phyloP scores from a whole-genome alignment of 2,113 vertebrate genomes.

The Antigone vipio region DNA sequence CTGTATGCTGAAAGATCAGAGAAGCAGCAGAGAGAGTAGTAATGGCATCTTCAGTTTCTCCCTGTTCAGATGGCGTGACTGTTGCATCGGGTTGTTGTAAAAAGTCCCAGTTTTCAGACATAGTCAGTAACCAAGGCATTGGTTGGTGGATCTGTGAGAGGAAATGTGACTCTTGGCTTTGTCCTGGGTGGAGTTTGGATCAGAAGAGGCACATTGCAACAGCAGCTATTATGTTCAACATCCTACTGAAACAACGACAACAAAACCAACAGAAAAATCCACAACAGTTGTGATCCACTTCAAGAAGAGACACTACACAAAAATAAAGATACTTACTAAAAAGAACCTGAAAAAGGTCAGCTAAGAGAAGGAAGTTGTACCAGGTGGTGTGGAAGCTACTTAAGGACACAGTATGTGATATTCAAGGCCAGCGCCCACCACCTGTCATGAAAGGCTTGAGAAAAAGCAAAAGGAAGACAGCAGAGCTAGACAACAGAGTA shows the following conservation, averaged over 20 bases:
- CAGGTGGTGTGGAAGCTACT: constrained; percentile 3
- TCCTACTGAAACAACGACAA: neutral
- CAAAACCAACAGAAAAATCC: neutral
- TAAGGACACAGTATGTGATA: constrained; percentile 13
- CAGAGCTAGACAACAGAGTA: neutral
- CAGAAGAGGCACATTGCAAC: neutral
- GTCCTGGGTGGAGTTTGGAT: neutral
- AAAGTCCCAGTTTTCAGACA: neutral
- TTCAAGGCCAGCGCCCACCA: neutral
- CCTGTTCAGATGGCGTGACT: neutral
- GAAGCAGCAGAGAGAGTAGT: neutral
- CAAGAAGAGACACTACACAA: neutral
- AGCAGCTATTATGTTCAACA: neutral
- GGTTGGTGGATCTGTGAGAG: neutral
- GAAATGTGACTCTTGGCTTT: neutral
- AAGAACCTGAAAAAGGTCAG: neutral
- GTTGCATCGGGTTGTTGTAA: neutral
- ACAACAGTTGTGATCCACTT: neutral
- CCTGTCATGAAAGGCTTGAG: neutral
- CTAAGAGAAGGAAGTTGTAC: neutral
- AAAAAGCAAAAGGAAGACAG: neutral
- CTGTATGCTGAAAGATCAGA: neutral
- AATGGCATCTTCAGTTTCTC: neutral
- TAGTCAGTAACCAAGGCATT: neutral
- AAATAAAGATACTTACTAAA: neutral